Percentiles rank a stretch among this genome's conserved stretches.
These are phyloP conservation scores for Calliphora vomitoria DNA, from an alignment of 2,888 invertebrate species.

Conservation along the genomic window DNA sequence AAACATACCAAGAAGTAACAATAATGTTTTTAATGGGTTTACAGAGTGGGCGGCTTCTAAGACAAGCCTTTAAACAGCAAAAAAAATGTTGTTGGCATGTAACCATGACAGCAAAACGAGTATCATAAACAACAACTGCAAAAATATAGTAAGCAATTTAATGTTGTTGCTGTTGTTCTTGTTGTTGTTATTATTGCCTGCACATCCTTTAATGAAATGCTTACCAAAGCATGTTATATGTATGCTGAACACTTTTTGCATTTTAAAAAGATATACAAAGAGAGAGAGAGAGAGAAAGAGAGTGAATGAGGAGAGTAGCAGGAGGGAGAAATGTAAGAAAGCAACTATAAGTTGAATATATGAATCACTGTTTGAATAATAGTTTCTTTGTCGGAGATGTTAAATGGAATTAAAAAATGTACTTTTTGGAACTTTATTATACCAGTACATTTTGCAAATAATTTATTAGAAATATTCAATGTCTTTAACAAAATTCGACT, in stretches of 20 bases:
- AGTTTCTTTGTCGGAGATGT: constrained; percentile 10
- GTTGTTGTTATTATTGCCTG: constrained; percentile 25
- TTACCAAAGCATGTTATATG: constrained; percentile 62
- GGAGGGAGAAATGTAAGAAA: not conserved
- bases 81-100: constrained; percentile 24
- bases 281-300: not conserved
- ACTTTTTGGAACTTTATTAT: too few species aligned
- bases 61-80: constrained; percentile 61
- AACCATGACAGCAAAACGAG: constrained; percentile 58
- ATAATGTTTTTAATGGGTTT: constrained; percentile 62
- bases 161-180: constrained; percentile 32
- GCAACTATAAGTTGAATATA: constrained; percentile 33
- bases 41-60: constrained; percentile 66
- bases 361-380: constrained; percentile 56
- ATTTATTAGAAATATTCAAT: too few species aligned
- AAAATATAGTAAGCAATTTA: constrained; percentile 54
- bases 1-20: constrained; percentile 35
- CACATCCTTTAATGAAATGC: constrained; percentile 72
- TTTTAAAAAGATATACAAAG: constrained; percentile 3
- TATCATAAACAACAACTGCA: constrained; percentile 57
- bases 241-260: constrained; percentile 42
- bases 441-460: too few species aligned
- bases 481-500: too few species aligned
- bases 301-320: not conserved
- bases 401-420: too few species aligned